phyloP scores from a whole-genome alignment of 2,113 vertebrate species.

The Pithys albifrons region DNA sequence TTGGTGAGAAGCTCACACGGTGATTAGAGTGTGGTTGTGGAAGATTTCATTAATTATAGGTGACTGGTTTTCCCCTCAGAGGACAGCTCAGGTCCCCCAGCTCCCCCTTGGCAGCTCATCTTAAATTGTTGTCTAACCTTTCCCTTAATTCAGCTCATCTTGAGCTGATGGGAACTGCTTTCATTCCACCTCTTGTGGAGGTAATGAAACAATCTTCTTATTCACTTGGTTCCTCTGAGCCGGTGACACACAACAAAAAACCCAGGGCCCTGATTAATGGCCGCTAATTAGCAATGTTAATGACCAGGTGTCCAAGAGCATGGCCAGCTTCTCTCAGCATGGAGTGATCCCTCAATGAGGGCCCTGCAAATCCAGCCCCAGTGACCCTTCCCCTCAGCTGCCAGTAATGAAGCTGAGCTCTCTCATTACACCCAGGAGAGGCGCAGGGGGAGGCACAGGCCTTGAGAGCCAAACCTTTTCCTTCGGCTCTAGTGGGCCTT shows the following conservation, averaged over 20 bases:
- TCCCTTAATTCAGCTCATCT: constrained; percentile 86
- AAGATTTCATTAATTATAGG: constrained; percentile 87
- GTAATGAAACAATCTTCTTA: constrained; percentile 91
- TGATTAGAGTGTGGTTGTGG: constrained; percentile 79
- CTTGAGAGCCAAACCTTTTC: constrained; percentile 81
- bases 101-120: constrained; percentile 69
- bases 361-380: constrained; percentile 91
- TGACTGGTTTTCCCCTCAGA: constrained; percentile 79
- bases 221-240: constrained; percentile 82
- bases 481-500: constrained; percentile 77
- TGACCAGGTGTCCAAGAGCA: constrained; percentile 99
- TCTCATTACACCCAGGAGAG: constrained; percentile 86
- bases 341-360: constrained; percentile 87
- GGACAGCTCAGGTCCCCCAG: constrained; percentile 73
- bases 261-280: constrained; percentile 96
- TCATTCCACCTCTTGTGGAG: constrained; percentile 87
- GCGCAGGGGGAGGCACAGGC: constrained; percentile 78
- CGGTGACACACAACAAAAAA: constrained; percentile 82
- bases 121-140: constrained; percentile 84
- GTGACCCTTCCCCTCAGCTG: constrained; percentile 90
- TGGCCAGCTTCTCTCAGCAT: constrained; percentile 94
- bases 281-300: constrained; percentile 99
- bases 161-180: constrained; percentile 89
- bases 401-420: constrained; percentile 82
- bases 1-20: constrained; percentile 70